A percentile compares a stretch with the other conserved stretches of the same genome.
phyloP scores from a whole-genome alignment of 2,797 vertebrate species.

The Rhincodon typus region DNA sequence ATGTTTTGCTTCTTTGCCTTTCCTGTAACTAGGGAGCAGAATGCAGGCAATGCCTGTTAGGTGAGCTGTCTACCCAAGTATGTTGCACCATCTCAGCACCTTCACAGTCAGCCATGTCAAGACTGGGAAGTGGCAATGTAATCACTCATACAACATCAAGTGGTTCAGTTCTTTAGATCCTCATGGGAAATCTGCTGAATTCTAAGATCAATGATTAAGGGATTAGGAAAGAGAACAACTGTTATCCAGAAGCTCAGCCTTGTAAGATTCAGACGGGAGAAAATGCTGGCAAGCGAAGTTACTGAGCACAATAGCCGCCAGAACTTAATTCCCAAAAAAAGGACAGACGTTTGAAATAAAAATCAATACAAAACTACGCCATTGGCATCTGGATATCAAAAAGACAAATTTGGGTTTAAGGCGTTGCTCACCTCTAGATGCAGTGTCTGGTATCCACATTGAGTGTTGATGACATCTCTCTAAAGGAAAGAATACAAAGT shows the following conservation, averaged over 20 bases:
- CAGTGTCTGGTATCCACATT: constrained; percentile 11
- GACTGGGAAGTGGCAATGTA: background rate
- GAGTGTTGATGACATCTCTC: constrained; percentile 20
- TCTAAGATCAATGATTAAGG: background rate
- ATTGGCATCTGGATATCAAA: background rate
- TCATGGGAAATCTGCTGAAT: background rate
- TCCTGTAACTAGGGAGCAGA: background rate
- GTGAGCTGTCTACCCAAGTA: background rate
- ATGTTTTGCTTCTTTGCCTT: background rate
- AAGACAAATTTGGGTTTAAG: background rate
- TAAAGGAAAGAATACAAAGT: background rate
- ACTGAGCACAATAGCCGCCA: background rate
- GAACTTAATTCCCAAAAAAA: background rate
- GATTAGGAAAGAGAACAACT: background rate
- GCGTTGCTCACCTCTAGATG: background rate
- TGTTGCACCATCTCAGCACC: background rate
- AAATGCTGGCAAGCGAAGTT: background rate
- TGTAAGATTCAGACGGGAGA: background rate
- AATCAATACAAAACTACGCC: background rate
- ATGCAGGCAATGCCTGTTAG: background rate
- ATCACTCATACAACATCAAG: background rate
- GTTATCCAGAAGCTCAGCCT: background rate
- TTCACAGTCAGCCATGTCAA: background rate
- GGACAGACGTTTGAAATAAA: background rate
- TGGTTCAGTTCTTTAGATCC: background rate